Evolutionary conservation across 2,113 vertebrate genomes (phyloP), one percentile per base, ranked within the genome.

Genomic region (Paraplagusia blochii): DNA sequence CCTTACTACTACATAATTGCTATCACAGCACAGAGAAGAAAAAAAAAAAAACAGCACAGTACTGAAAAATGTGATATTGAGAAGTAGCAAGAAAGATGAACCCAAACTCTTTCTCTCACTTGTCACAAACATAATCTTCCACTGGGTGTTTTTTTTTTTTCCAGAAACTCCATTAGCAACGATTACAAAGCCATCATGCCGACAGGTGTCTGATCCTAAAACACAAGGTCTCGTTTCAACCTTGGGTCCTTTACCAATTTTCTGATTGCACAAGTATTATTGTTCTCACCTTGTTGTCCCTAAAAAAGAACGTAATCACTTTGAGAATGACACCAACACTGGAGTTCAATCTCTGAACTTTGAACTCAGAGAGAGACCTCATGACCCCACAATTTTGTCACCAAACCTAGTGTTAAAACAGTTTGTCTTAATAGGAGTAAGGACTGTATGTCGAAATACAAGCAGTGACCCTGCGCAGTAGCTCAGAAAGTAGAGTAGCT

Each of bases 101-200:
- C 39, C 60, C 58, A 66, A 50, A 74, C 45, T 57, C 42, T 6
- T 45, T 53, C 42, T 71, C 49, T 19, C n/a, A n/a, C n/a, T n/a
- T n/a, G n/a, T n/a, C n/a, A 49, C 63, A 29, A 29, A 29, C 22
- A 29, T 29, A 29, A 29, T 67, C 67, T 77, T 78, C 82, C 79
- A 69, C 42, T 36, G 69, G 74, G 70, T 69, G 53, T 74, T 70
- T 59, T 53, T 76, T 63, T 56, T 29, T 29, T 29, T 29, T 29
- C 72, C 16, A 15, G 51, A 55, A 81, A 81, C 61, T 71, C 66
- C 73, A 89, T 84, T 83, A 87, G 81, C 58, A 72, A 63, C 56
- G 13, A 86, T 86, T 88, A 86, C 85, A 86, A 80, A 82, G 76
- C 74, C 68, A 82, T 87, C 60, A 7, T 53, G 53, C 51, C 70